Evolutionary conservation across 2,888 invertebrate species (phyloP).

Genomic region (Cryptosula pallasiana): DNA sequence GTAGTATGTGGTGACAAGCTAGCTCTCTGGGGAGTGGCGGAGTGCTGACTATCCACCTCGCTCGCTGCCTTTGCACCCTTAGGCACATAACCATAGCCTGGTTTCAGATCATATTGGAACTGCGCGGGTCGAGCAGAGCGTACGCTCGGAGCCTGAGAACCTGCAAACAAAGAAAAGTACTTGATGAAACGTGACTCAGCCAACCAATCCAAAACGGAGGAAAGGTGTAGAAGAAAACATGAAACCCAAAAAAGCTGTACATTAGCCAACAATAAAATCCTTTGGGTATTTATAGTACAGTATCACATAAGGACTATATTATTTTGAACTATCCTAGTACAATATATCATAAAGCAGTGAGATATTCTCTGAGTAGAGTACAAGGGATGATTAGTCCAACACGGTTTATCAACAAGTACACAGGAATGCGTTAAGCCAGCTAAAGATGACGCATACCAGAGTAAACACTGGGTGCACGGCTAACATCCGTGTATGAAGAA

Average conservation of each 20-base stretch:
- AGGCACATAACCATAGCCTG: conserved; percentile 19
- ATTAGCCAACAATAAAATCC: too few relatives aligned
- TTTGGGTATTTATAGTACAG: too few relatives aligned
- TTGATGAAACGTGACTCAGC: too few relatives aligned
- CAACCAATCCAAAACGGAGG: too few relatives aligned
- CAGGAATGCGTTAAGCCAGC: background rate
- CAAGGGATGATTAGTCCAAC: background rate
- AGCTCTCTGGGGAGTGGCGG: background rate
- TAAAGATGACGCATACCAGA: background rate
- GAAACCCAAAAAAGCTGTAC: too few relatives aligned
- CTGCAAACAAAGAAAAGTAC: too few relatives aligned
- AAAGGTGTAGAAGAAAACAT: too few relatives aligned
- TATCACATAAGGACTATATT: too few relatives aligned
- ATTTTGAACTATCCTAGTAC: too few relatives aligned
- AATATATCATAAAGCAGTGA: too few relatives aligned
- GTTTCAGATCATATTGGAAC: conserved; percentile 18
- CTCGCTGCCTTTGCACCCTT: background rate
- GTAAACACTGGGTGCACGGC: background rate
- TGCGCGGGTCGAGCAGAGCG: background rate
- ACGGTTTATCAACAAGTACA: background rate
- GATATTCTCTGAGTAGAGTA: too few relatives aligned
- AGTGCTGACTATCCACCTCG: conserved; percentile 18
- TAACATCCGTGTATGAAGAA: background rate
- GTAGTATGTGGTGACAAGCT: background rate
- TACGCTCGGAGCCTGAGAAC: conserved; percentile 16